Evolutionary conservation across 1,140 invertebrate species (phyloP).

Genomic region (Drosophila mayri): DNA sequence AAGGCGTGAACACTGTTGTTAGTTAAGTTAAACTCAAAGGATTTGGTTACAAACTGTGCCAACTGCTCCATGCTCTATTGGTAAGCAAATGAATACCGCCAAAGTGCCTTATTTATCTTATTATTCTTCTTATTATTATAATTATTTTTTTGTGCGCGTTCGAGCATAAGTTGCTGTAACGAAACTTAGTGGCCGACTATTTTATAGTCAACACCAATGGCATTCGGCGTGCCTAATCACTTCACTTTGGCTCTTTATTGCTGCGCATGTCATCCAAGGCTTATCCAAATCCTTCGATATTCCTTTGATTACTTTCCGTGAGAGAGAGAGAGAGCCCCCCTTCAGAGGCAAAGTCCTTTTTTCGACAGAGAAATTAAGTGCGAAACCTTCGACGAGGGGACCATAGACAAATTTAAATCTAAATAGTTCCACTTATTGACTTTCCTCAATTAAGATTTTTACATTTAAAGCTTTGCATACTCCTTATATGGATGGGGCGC

Average conservation of each 20-base stretch:
- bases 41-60: slow-evolving; percentile 49
- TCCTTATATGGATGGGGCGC: background rate
- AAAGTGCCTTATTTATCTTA: slow-evolving; percentile 5
- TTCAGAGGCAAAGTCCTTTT: background rate
- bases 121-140: background rate
- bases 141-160: slow-evolving; percentile 21
- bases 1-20: slow-evolving; percentile 44
- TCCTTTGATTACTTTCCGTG: slow-evolving; percentile 4
- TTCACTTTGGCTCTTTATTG: slow-evolving; percentile 45
- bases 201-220: slow-evolving; percentile 51
- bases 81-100: slow-evolving; percentile 27
- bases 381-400: background rate
- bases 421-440: slow-evolving; percentile 37
- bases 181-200: slow-evolving; percentile 47
- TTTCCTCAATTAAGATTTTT: slow-evolving; percentile 32
- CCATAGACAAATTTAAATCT: slow-evolving; percentile 20
- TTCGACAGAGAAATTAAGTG: background rate
- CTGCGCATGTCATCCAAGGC: slow-evolving; percentile 41
- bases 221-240: slow-evolving; percentile 51
- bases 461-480: slow-evolving; percentile 2
- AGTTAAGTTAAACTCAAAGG: slow-evolving; percentile 40
- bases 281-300: slow-evolving; percentile 26
- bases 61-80: slow-evolving; percentile 42
- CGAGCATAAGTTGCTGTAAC: slow-evolving; percentile 49
- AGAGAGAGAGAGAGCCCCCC: background rate